Percentiles rank a stretch among this genome's conserved stretches.
Conservation (phyloP, 2,797 vertebrate genomes). For the Tapera naevia region DNA sequence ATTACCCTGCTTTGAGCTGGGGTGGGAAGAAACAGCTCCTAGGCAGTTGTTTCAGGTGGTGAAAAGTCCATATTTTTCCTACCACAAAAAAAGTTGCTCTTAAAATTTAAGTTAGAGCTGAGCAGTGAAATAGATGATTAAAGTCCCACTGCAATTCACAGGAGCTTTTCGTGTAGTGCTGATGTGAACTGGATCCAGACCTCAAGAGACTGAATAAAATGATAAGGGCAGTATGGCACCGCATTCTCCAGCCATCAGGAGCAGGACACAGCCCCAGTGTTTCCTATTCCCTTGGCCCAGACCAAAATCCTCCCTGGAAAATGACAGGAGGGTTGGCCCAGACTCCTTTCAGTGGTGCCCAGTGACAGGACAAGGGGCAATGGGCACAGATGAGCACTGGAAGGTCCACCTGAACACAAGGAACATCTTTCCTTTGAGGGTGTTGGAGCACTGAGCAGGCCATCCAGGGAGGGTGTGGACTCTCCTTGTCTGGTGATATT, state of each 20-base stretch:
- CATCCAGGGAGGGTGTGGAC: no score
- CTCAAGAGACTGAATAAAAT: not conserved
- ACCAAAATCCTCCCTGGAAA: not conserved
- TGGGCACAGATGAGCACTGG: no score
- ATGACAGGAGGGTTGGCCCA: not conserved
- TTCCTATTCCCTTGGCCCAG: not conserved
- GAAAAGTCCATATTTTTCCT: not conserved
- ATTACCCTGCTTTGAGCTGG: not conserved
- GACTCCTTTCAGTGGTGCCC: no score
- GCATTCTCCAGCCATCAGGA: not conserved
- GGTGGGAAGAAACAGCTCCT: conserved; percentile 9
- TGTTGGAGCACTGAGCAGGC: no score
- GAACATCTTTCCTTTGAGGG: no score
- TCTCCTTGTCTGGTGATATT: no score
- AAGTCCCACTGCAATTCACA: not conserved
- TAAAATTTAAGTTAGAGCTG: not conserved
- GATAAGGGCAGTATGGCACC: not conserved
- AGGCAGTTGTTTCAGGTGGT: conserved; percentile 49
- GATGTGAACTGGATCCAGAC: not conserved
- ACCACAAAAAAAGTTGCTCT: not conserved
- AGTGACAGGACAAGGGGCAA: no score
- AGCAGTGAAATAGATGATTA: not conserved
- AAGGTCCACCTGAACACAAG: no score
- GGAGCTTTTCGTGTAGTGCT: not conserved
- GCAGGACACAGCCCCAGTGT: not conserved